Evolutionary conservation across 2,113 vertebrate species (phyloP).

Genomic region (Caloenas nicobarica): DNA sequence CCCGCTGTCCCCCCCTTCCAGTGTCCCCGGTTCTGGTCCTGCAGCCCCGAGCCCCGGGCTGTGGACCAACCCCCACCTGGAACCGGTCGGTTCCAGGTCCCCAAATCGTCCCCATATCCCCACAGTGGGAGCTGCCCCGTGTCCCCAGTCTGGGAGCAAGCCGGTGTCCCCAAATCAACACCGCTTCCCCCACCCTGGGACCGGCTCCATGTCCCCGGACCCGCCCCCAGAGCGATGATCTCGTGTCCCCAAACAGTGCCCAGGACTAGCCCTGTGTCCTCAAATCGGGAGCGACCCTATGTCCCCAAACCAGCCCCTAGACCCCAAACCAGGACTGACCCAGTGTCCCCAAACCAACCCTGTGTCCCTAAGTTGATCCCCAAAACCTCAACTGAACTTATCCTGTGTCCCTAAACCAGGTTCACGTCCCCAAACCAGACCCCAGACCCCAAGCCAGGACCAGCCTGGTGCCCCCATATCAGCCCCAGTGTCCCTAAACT

Average conservation of each 20-base stretch:
- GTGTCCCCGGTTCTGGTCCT: neutral
- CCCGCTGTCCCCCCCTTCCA: neutral
- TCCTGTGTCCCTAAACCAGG: neutral
- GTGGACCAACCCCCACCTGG: neutral
- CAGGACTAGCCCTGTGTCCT: rapidly evolving
- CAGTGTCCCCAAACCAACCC: neutral
- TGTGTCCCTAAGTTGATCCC: neutral
- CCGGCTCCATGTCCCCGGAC: neutral
- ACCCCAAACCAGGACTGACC: neutral
- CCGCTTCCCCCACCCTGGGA: neutral
- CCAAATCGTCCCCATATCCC: neutral
- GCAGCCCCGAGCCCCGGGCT: neutral
- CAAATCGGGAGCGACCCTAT: rapidly evolving
- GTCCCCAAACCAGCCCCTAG: neutral
- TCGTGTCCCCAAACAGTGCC: rapidly evolving
- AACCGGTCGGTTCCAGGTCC: rapidly evolving
- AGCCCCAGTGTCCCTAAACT: no score
- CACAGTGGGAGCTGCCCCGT: neutral
- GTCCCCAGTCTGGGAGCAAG: rapidly evolving
- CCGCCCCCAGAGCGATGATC: rapidly evolving
- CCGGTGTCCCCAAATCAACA: rapidly evolving
- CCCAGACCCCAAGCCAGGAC: neutral
- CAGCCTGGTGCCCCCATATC: neutral
- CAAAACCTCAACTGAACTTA: neutral
- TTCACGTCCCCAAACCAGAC: neutral